Base-by-base conservation (phyloP, 2,113 vertebrate genomes). In the Polypterus bichir region DNA sequence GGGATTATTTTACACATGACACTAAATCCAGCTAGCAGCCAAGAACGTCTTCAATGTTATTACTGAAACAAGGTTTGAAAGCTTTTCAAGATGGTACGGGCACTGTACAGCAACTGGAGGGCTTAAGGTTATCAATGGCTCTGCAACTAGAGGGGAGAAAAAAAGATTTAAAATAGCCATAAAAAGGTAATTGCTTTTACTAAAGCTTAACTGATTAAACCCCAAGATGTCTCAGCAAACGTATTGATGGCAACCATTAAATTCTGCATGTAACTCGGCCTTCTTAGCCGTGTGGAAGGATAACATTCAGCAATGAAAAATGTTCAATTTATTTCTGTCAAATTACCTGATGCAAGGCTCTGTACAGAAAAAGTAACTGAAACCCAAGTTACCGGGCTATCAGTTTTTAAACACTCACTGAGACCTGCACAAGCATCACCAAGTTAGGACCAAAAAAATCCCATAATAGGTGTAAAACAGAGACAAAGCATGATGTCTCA, bases 11-110 rank as follows among this genome's bases (percentile, higher is more conserved):
- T 45, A 57, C n/a, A 44, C 27, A 6, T 27, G 5, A 44, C 56
- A 57, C 56, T 57, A 57, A 57, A 57, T 44, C 27, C 56, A 57
- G 56, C 56, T 45, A 11, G 9, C 9, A 6, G 27, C 56, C 10
- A 9, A 44, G 56, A 57, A 57, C 8, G 56, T 51, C 49, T 51
- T 51, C 49, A 51, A 51, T 51, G 49, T 51, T 51, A 51, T 51
- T 51, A 51, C 49, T 51, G 9, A 51, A 51, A 51, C 27, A 27
- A 27, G 27, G 27, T 27, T 27, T 27, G 27, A 27, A 27, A 55
- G 54, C 5, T 57, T 27, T 9, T 9, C 4, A 57, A 57, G 27
- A 44, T 7, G 27, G 56, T 45, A 57, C 9, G 6, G 27, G 56
- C 56, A 57, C 9, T 44, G 6, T 4, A 9, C 7, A 2, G 6